Base-by-base conservation (phyloP, 2,113 vertebrate genomes). In the Ploceus nigricollis region DNA sequence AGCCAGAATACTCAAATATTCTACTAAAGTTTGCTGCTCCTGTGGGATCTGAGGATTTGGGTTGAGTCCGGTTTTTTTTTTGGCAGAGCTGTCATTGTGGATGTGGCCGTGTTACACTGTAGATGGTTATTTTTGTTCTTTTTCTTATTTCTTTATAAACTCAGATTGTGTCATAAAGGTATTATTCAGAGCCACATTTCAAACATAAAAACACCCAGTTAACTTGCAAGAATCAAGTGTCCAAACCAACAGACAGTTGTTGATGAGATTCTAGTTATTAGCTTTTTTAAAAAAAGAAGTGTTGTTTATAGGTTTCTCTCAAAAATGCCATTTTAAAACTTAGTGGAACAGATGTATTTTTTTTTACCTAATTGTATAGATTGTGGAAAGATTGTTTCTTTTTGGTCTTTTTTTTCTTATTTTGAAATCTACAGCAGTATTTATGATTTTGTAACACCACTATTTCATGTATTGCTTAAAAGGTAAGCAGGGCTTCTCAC, bases 301-400 rank as follows among this genome's bases (percentile, higher is more conserved):
- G n/a, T 3, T 0, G 0, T n/a, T 56, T 8, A 6, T 57, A 6
- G 53, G 15, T 78, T 73, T 78, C 8, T 81, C 18, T 76, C 19
- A n/a, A 79, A 69, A 86, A 44, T 50, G 21, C 30, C 9, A 12
- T 9, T 83, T 25, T 70, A 66, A 91, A 87, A 78, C 22, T 82
- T 56, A 56, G 3, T 72, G 20, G 11, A 85, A 64, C 20, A 60
- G 42, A 4, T 35, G 12, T 10, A 21, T 19, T 48, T 53, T 51
- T 53, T 51, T 35, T 11, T 17, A 8, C 1, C 7, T n/a, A 35
- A 22, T 27, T 63, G 2, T 51, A 8, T 27, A 44, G 28, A 25
- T 24, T 39, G 3, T 28, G 3, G 33, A 30, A 69, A 48, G 37
- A 20, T 23, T 19, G 6, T 24, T 45, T 45, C 8, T 40, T 33